These are phyloP conservation scores for Halotydeus destructor DNA, from an alignment of 1,140 invertebrate genomes.

Conservation along the genomic window DNA sequence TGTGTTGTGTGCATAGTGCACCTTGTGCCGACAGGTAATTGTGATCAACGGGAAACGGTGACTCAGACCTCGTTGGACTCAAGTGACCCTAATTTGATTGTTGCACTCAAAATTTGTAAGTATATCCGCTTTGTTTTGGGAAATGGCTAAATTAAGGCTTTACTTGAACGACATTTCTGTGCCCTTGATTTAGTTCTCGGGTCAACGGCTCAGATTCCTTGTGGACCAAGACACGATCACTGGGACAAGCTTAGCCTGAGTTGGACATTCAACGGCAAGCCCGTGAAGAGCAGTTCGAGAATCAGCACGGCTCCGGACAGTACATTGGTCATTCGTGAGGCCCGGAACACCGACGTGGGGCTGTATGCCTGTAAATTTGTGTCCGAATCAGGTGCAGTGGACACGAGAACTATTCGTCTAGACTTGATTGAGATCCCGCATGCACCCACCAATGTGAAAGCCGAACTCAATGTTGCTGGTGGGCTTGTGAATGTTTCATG, in stretches of 20 bases:
- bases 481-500: slow-evolving; percentile 65
- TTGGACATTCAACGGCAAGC: slow-evolving; percentile 49
- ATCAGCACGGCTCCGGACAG: slow-evolving; percentile 25
- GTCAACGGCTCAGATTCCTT: slow-evolving; percentile 68
- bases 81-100: too few species aligned
- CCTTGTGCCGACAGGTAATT: too few species aligned
- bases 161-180: too few species aligned
- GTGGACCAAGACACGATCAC: slow-evolving; percentile 77
- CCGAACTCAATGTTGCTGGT: slow-evolving; percentile 31
- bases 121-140: too few species aligned
- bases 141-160: too few species aligned
- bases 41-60: too few species aligned
- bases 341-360: slow-evolving; percentile 30
- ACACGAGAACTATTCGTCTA: slow-evolving; percentile 56
- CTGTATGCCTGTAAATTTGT: slow-evolving; percentile 39
- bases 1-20: too few species aligned
- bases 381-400: slow-evolving; percentile 67
- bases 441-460: slow-evolving; percentile 62
- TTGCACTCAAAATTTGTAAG: too few species aligned
- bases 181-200: too few species aligned
- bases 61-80: too few species aligned
- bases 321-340: slow-evolving; percentile 27
- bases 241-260: slow-evolving; percentile 67
- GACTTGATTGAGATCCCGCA: slow-evolving; percentile 84
- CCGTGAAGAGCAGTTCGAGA: slow-evolving; percentile 11